Conservation (phyloP, 2,113 vertebrate genomes). For the Onychostoma macrolepis region DNA sequence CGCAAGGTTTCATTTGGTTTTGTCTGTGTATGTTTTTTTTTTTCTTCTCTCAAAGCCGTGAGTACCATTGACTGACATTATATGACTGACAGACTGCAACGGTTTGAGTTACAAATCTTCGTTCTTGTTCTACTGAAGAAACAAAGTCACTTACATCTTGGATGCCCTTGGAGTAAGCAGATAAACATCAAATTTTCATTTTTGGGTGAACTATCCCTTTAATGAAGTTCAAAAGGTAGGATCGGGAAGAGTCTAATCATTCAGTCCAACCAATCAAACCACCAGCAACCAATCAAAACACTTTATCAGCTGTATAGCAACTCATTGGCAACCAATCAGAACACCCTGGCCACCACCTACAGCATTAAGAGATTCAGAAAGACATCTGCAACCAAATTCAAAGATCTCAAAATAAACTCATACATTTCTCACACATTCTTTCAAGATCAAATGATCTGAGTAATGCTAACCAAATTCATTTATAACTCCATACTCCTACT, state of each 20-base stretch:
- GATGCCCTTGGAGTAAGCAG: too few relatives aligned
- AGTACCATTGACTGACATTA: too few relatives aligned
- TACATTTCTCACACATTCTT: background rate
- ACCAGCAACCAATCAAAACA: background rate
- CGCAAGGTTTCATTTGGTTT: too few relatives aligned
- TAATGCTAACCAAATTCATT: background rate
- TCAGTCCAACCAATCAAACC: background rate
- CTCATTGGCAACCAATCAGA: background rate
- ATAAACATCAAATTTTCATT: too few relatives aligned
- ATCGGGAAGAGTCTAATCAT: background rate
- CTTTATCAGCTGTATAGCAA: background rate
- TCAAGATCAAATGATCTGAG: background rate
- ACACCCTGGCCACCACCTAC: background rate
- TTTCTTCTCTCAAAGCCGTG: too few relatives aligned
- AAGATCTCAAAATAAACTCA: background rate
- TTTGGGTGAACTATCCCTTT: too few relatives aligned
- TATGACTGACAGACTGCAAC: too few relatives aligned
- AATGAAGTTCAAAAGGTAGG: too few relatives aligned
- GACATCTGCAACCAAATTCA: background rate
- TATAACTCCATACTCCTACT: background rate
- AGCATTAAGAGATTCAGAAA: background rate
- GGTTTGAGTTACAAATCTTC: too few relatives aligned
- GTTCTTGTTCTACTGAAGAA: too few relatives aligned
- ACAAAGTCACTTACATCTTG: too few relatives aligned
- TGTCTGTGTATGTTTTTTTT: too few relatives aligned